A percentile compares a stretch with the other conserved stretches of the same genome.
phyloP scores from a whole-genome alignment of 1,140 invertebrate species.

The Aphelenchoides fujianensis region DNA sequence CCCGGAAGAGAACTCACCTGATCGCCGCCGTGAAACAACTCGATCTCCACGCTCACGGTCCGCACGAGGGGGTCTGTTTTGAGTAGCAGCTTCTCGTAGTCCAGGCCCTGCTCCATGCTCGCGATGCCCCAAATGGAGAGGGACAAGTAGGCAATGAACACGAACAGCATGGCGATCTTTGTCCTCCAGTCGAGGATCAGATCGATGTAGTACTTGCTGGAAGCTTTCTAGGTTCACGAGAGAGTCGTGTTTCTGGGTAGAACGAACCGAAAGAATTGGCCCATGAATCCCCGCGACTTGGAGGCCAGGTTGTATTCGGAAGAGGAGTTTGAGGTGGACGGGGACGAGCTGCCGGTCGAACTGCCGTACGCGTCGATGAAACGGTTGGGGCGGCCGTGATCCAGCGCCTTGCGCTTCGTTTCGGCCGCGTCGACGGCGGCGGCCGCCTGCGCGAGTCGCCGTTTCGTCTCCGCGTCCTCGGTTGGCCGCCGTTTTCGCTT shows the following conservation, averaged over 20 bases:
- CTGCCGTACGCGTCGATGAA: background rate
- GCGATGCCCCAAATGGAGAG: slow-evolving; percentile 61
- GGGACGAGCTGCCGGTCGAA: slow-evolving; percentile 29
- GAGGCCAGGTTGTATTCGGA: slow-evolving; percentile 50
- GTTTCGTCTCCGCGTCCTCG: background rate
- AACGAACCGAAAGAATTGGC: slow-evolving; percentile 58
- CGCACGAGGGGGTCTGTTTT: slow-evolving; percentile 61
- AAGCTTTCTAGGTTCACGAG: too few relatives aligned
- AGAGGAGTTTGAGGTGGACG: slow-evolving; percentile 31
- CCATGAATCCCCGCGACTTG: slow-evolving; percentile 56
- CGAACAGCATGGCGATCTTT: slow-evolving; percentile 57
- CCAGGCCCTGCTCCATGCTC: slow-evolving; percentile 63
- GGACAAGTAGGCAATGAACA: slow-evolving; percentile 62
- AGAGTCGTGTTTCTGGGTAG: background rate
- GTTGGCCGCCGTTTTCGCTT: background rate
- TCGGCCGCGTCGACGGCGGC: background rate
- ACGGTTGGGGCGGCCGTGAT: background rate
- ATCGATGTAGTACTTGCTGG: slow-evolving; percentile 57
- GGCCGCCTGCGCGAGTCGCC: background rate
- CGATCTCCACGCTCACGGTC: slow-evolving; percentile 46
- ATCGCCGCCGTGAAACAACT: slow-evolving; percentile 59
- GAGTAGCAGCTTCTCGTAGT: slow-evolving; percentile 63
- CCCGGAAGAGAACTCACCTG: too few relatives aligned
- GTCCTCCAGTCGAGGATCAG: slow-evolving; percentile 51
- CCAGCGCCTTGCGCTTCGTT: background rate